Percentiles rank a stretch among this genome's conserved stretches.
These are phyloP conservation scores for Suricata suricatta DNA, from an alignment of 2,113 vertebrate genomes.

Conservation along the genomic window DNA sequence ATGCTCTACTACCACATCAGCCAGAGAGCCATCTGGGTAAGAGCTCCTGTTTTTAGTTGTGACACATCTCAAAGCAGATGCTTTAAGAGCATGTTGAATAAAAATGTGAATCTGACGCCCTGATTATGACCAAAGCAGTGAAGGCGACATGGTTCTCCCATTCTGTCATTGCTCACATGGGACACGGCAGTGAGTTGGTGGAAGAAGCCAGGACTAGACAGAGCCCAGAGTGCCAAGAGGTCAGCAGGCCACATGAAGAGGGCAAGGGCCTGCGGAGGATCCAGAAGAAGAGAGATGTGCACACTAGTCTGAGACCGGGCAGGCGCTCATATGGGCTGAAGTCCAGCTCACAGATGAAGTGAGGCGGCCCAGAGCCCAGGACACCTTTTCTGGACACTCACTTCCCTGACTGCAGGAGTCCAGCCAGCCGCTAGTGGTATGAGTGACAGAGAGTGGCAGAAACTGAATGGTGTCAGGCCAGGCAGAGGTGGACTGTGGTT, in stretches of 20 bases:
- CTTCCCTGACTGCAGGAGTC: background rate
- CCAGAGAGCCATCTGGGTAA: constrained; percentile 42
- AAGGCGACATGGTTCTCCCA: background rate
- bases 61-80: background rate
- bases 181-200: background rate
- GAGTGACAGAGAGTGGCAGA: background rate
- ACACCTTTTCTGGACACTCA: background rate
- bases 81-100: background rate
- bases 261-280: background rate
- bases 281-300: background rate
- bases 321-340: background rate
- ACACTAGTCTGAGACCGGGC: background rate
- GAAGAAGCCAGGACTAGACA: background rate
- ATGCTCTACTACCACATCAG: background rate
- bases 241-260: background rate
- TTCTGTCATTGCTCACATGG: background rate
- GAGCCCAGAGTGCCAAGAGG: background rate
- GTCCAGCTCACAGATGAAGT: background rate
- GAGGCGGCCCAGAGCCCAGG: background rate
- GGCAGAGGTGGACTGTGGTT: background rate
- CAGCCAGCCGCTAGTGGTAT: background rate
- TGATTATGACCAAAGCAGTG: background rate
- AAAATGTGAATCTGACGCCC: background rate
- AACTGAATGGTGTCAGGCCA: background rate
- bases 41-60: background rate